A percentile compares a stretch with the other conserved stretches of the same genome.
These are phyloP conservation scores for Zosterops borbonicus DNA, from an alignment of 2,113 vertebrate genomes.

Conservation along the genomic window DNA sequence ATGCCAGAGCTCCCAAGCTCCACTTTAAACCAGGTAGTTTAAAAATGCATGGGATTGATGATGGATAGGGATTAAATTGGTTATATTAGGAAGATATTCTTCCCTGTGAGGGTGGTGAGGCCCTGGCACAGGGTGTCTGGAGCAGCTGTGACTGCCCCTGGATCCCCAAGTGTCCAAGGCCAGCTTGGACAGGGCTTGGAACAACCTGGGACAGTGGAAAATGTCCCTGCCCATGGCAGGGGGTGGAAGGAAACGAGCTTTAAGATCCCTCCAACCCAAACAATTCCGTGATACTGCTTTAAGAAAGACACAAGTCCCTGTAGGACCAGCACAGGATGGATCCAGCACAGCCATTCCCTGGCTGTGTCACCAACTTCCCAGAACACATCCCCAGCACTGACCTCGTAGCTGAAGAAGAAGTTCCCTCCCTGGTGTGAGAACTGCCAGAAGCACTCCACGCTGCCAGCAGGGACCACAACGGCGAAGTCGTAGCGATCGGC, in stretches of 20 bases:
- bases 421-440: constrained; percentile 81
- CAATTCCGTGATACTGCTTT: rapidly evolving
- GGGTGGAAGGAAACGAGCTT: not conserved
- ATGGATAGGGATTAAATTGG: not conserved
- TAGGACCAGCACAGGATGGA: rapidly evolving
- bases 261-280: not conserved
- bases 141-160: not conserved
- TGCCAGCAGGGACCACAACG: constrained; percentile 72
- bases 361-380: rapidly evolving
- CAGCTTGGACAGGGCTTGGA: rapidly evolving
- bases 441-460: constrained; percentile 90
- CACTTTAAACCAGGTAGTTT: not conserved
- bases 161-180: not conserved
- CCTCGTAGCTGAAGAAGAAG: constrained; percentile 92
- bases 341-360: not conserved
- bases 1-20: rapidly evolving
- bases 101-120: not conserved
- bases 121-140: not conserved
- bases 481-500: constrained; percentile 87
- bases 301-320: not conserved
- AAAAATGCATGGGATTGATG: not conserved
- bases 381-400: not conserved
- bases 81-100: too few relatives aligned
- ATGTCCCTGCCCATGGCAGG: not conserved
- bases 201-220: rapidly evolving